Evolutionary conservation across 2,797 vertebrate genomes (phyloP).

Genomic region (Acanthurus leucopareius): DNA sequence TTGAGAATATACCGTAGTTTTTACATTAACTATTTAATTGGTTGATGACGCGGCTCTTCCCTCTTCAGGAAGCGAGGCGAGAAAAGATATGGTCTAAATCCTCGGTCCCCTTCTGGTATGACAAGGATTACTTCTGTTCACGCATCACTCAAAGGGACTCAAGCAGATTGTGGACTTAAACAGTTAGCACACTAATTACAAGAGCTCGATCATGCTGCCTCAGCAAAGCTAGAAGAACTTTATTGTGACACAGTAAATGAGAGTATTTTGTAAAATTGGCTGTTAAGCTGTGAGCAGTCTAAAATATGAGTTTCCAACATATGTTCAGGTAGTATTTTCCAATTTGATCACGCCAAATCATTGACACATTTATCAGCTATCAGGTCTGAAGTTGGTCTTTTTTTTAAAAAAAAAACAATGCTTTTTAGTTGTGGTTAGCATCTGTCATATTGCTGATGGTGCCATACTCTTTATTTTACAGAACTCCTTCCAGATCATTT

Average conservation of each 20-base stretch:
- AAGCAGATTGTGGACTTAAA: slow-evolving; percentile 69
- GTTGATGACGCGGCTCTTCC: slow-evolving; percentile 67
- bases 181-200: slow-evolving; percentile 77
- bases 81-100: slow-evolving; percentile 55
- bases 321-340: slow-evolving; percentile 64
- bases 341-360: slow-evolving; percentile 74
- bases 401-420: slow-evolving; percentile 6
- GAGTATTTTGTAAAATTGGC: slow-evolving; percentile 52
- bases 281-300: slow-evolving; percentile 36
- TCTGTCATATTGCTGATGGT: slow-evolving; percentile 81
- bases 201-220: slow-evolving; percentile 68
- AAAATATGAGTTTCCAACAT: slow-evolving; percentile 60
- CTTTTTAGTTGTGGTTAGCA: slow-evolving; percentile 62
- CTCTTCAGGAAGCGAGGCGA: slow-evolving; percentile 76
- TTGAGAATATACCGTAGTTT: slow-evolving; percentile 66
- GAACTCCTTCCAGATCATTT: slow-evolving; percentile 74
- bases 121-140: slow-evolving; percentile 64
- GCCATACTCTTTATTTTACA: slow-evolving; percentile 80
- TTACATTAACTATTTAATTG: slow-evolving; percentile 75
- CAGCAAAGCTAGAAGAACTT: slow-evolving; percentile 64
- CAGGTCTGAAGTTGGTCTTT: slow-evolving; percentile 43
- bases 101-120: slow-evolving; percentile 55
- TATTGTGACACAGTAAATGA: slow-evolving; percentile 62
- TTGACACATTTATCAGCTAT: slow-evolving; percentile 40
- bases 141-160: slow-evolving; percentile 56